These are phyloP conservation scores for Pollachius pollachius DNA, from an alignment of 2,113 vertebrate genomes.

Conservation along the genomic window DNA sequence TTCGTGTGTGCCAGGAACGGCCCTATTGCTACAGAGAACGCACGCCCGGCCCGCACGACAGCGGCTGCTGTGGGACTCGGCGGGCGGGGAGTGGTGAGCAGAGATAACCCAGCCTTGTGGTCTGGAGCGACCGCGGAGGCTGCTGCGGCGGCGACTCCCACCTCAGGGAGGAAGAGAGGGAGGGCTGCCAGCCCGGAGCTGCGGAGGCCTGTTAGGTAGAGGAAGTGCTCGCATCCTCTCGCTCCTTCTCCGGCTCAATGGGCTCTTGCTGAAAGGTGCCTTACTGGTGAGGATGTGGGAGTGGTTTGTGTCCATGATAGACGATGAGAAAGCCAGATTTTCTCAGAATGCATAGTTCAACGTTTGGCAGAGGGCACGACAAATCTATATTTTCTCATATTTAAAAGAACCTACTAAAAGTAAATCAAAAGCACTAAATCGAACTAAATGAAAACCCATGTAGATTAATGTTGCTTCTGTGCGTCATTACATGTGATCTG, in stretches of 20 bases:
- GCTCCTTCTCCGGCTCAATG: constrained; percentile 20
- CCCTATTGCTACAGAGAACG: constrained; percentile 34
- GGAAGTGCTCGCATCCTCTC: constrained; percentile 72
- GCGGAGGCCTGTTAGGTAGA: constrained; percentile 47
- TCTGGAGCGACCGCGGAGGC: constrained; percentile 44
- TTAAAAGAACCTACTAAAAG: too few relatives aligned
- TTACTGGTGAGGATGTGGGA: constrained; percentile 62
- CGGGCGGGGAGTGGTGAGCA: constrained; percentile 55
- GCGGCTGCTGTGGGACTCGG: constrained; percentile 41
- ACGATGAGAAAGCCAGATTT: neutral
- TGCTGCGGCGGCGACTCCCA: constrained; percentile 44
- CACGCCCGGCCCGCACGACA: neutral
- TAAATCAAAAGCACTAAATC: too few relatives aligned
- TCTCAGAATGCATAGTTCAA: too few relatives aligned
- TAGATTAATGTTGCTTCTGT: constrained; percentile 20
- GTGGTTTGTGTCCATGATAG: constrained; percentile 33
- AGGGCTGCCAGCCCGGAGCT: constrained; percentile 26
- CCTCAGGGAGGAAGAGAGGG: constrained; percentile 57
- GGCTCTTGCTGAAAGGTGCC: constrained; percentile 55
- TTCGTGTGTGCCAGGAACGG: constrained; percentile 47
- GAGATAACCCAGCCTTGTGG: constrained; percentile 58
- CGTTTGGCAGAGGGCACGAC: too few relatives aligned
- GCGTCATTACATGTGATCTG: constrained; percentile 43
- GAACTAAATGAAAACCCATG: too few relatives aligned
- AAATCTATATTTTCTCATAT: too few relatives aligned